Evolutionary conservation across 2,113 vertebrate species (phyloP).

Genomic region (Takifugu flavidus): DNA sequence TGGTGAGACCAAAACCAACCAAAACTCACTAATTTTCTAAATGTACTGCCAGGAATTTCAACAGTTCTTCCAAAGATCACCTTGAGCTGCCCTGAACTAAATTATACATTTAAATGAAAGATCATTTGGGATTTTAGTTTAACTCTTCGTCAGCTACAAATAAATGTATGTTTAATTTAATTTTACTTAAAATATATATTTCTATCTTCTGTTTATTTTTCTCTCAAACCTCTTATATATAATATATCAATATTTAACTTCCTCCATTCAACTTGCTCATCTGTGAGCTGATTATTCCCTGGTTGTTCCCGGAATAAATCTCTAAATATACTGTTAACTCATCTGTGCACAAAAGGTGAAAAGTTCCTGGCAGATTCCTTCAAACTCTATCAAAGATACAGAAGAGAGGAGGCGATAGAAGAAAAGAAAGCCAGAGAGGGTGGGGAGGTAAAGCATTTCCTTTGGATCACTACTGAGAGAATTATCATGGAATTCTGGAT

Average conservation of each 20-base stretch:
- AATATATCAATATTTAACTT: too few relatives aligned
- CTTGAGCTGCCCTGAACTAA: slow-evolving; percentile 8
- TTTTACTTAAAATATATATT: neutral
- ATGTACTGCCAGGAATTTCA: slow-evolving; percentile 44
- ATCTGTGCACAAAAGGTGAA: too few relatives aligned
- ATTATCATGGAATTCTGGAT: slow-evolving; percentile 38
- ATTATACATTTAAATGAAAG: slow-evolving; percentile 18
- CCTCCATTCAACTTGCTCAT: too few relatives aligned
- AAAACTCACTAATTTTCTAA: slow-evolving; percentile 25
- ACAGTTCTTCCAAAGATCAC: slow-evolving; percentile 22
- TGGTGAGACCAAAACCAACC: too few relatives aligned
- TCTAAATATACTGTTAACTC: too few relatives aligned
- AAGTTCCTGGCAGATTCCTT: neutral
- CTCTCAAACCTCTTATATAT: too few relatives aligned
- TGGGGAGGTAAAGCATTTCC: slow-evolving; percentile 39
- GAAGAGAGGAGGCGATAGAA: slow-evolving; percentile 14
- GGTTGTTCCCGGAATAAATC: too few relatives aligned
- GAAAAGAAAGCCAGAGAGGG: slow-evolving; percentile 29
- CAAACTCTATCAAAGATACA: slow-evolving; percentile 28
- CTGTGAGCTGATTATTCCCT: too few relatives aligned
- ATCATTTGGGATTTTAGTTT: neutral
- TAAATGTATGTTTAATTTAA: neutral
- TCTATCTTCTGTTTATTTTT: neutral
- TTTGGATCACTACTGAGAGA: slow-evolving; percentile 31
- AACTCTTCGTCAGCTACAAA: neutral